These are phyloP conservation scores for Chorisops tibialis DNA, from an alignment of 2,888 invertebrate species.

Conservation along the genomic window DNA sequence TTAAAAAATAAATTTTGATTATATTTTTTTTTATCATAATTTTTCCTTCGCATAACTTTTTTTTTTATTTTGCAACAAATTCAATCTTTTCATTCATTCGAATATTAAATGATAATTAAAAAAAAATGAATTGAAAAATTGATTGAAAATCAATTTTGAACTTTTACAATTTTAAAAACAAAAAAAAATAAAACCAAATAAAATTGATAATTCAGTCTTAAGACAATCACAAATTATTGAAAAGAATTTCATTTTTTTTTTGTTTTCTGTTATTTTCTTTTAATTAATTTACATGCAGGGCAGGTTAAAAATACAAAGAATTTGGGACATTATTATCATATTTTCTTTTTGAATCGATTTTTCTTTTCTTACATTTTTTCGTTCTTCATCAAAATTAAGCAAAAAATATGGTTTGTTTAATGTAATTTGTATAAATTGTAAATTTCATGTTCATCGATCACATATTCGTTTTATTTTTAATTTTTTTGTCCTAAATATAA, in stretches of 20 bases:
- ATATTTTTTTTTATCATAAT: constrained; percentile 12
- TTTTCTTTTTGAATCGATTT: not conserved
- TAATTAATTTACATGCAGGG: too few species aligned
- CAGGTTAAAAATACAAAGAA: too few species aligned
- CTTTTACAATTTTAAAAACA: not conserved
- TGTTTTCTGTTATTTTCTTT: too few species aligned
- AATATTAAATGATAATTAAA: not conserved
- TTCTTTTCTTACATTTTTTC: constrained; percentile 21
- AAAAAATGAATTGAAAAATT: not conserved
- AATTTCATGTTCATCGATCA: constrained; percentile 20
- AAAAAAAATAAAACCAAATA: constrained; percentile 3
- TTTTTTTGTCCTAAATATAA: constrained; percentile 21
- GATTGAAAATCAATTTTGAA: not conserved
- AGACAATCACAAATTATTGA: constrained; percentile 44
- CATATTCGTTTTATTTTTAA: constrained; percentile 27
- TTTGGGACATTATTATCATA: not conserved
- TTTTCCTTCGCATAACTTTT: constrained; percentile 13
- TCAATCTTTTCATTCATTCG: too few species aligned
- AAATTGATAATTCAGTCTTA: constrained; percentile 42
- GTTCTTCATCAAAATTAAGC: constrained; percentile 4
- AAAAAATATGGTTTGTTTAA: not conserved
- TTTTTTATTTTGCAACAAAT: not conserved
- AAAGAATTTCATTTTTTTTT: constrained; percentile 34
- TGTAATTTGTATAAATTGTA: not conserved
- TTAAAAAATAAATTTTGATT: constrained; percentile 3